Evolutionary conservation across 2,888 invertebrate species (phyloP), one percentile per base, ranked within the genome.

Genomic region (Drosophila tanythrix): DNA sequence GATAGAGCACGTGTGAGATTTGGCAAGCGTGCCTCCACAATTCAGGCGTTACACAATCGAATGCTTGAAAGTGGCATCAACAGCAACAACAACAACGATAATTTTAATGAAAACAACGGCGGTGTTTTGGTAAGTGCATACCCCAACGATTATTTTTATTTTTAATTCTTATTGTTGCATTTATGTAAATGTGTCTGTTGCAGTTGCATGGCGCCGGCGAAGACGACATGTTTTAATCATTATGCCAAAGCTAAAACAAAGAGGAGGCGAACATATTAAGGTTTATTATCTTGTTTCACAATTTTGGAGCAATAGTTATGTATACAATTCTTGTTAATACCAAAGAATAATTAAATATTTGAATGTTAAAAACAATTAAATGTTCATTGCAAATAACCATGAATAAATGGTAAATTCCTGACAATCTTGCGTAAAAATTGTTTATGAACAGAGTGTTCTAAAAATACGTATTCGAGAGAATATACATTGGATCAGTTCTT

Each of bases 1-100:
- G 95, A 95, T 81, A 94, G 95, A 81, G 94, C 95, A 81, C 94
- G 96, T 92, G 96, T 95, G 62, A 94, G 93, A 38, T 93, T 93
- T 58, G 93, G 93, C 5, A 93, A 93, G 69, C 89, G 93, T 2
- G 81, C 85, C 31, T 69, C 89, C 1, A 57, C 92, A n/a, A 67
- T 87, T 46, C 91, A 91, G 65, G 56, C 91, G 6, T 64, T 92
- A 3, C 83, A 83, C 18, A 92, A 91, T 68, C 89, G 86, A 60
- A 63, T 91, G 15, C 63, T 88, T n/a, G 92, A 92, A 6, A 88
- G 83, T 61, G 71, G 71, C 21, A 84, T 88, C 25, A 73, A 50
- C 27, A 60, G 13, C 48, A 55, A n/a, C 38, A 63, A 57, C 53
- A 67, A 57, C 53, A 67, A 62, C 56, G 56, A 50, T 8, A 68